phyloP scores from a whole-genome alignment of 2,888 invertebrate species.

The Hofmannophila pseudospretella region DNA sequence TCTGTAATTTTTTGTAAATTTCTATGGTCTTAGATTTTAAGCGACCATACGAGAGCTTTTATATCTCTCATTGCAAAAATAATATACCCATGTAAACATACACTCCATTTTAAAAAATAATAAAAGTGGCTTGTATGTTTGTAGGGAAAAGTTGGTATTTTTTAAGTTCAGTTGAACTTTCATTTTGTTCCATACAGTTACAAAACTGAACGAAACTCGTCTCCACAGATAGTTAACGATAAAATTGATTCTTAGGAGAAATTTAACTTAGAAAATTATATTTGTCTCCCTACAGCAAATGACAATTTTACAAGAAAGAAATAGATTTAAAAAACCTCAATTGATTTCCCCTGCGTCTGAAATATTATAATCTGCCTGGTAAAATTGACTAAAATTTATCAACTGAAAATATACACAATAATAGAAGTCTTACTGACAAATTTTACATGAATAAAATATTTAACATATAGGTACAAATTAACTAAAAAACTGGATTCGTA shows the following conservation, averaged over 20 bases:
- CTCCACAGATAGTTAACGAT: constrained; percentile 19
- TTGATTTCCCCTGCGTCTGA: constrained; percentile 31
- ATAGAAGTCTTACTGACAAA: constrained; percentile 7
- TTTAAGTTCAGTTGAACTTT: background rate
- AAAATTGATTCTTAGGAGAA: constrained; percentile 50
- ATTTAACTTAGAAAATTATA: constrained; percentile 42
- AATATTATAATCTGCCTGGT: too few relatives aligned
- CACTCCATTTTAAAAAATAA: constrained; percentile 14
- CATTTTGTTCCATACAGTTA: constrained; percentile 10
- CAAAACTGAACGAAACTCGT: constrained; percentile 19
- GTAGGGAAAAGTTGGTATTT: background rate
- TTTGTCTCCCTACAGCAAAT: constrained; percentile 24
- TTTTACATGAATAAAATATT: constrained; percentile 12
- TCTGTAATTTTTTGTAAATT: background rate
- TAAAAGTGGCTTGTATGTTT: constrained; percentile 16
- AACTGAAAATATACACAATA: background rate
- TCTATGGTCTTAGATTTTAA: constrained; percentile 19
- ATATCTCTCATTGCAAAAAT: constrained; percentile 15
- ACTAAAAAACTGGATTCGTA: constrained; percentile 32
- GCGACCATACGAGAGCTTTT: constrained; percentile 20
- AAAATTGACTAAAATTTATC: constrained; percentile 26
- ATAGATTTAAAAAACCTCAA: constrained; percentile 21
- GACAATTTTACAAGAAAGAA: constrained; percentile 11
- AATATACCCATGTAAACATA: constrained; percentile 14
- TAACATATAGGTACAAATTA: constrained; percentile 10